These are phyloP conservation scores for Caenorhabditis becei DNA, from an alignment of 2,888 invertebrate species.

Conservation along the genomic window DNA sequence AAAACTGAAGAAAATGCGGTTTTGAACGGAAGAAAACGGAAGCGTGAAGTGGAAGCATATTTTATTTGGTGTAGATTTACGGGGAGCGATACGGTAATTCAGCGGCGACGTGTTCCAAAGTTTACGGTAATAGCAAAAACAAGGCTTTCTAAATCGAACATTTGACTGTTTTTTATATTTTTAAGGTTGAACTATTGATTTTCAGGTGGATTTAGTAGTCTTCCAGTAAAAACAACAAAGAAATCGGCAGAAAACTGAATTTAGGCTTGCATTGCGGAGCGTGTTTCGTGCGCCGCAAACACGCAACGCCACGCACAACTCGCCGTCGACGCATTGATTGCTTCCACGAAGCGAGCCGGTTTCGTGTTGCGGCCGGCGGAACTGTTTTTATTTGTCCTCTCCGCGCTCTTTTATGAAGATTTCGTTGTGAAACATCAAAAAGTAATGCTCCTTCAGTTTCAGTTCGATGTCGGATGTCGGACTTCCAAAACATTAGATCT, in stretches of 20 bases:
- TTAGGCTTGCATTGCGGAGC: constrained; percentile 27
- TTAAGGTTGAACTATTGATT: not conserved
- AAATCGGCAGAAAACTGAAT: not conserved
- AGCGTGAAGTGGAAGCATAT: constrained; percentile 50
- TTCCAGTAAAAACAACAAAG: not conserved
- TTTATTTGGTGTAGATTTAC: constrained; percentile 58
- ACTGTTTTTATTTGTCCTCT: constrained; percentile 34
- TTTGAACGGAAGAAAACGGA: constrained; percentile 35
- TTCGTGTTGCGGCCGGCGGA: constrained; percentile 24
- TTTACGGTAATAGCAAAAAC: constrained; percentile 52
- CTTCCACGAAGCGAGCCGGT: constrained; percentile 56
- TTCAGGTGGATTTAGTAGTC: not conserved
- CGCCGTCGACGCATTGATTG: constrained; percentile 38
- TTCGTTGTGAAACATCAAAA: not conserved
- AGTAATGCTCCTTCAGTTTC: not conserved
- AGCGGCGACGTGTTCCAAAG: constrained; percentile 55
- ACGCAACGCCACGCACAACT: constrained; percentile 54
- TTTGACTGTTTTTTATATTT: not conserved
- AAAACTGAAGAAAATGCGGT: constrained; percentile 11
- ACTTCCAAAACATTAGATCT: constrained; percentile 69
- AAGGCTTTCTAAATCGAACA: not conserved
- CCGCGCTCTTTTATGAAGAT: not conserved
- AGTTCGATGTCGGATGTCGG: constrained; percentile 74
- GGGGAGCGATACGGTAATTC: constrained; percentile 58
- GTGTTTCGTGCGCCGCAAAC: constrained; percentile 37